A percentile compares a stretch with the other conserved stretches of the same genome.
Conservation (phyloP, 2,888 invertebrate genomes). For the Muschampia plurimacula region DNA sequence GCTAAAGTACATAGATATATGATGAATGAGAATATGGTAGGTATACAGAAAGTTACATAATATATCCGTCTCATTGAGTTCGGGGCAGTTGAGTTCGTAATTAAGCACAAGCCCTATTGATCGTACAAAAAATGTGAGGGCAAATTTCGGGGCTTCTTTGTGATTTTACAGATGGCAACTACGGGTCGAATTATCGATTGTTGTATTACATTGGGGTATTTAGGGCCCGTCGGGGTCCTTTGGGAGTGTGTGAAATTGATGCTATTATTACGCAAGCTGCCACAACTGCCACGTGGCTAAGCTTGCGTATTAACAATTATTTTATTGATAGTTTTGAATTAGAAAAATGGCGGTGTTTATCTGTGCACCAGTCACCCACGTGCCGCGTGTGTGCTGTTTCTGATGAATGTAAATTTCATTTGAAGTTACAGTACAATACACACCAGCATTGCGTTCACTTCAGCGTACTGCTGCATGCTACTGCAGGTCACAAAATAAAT, state of each 20-base stretch:
- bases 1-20: not conserved
- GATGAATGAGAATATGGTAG: too few relatives aligned
- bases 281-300: slow-evolving; percentile 45
- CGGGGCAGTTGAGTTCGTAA: slow-evolving; percentile 14
- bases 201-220: slow-evolving; percentile 49
- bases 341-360: slow-evolving; percentile 9
- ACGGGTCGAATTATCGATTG: slow-evolving; percentile 35
- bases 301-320: slow-evolving; percentile 41
- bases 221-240: slow-evolving; percentile 48
- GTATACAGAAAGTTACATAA: not conserved
- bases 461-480: too few relatives aligned
- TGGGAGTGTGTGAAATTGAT: slow-evolving; percentile 69
- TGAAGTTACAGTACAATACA: too few relatives aligned
- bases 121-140: slow-evolving; percentile 25
- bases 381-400: not conserved
- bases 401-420: not conserved
- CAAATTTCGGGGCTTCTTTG: slow-evolving; percentile 29
- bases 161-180: slow-evolving; percentile 37
- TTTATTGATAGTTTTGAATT: slow-evolving; percentile 36
- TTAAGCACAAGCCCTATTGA: slow-evolving; percentile 22
- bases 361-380: not conserved
- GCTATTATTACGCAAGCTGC: slow-evolving; percentile 61
- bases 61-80: not conserved
- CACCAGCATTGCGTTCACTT: too few relatives aligned
- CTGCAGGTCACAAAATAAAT: too few relatives aligned